A percentile compares a stretch with the other conserved stretches of the same genome.
These are phyloP conservation scores for Triplophysa bombifrons DNA, from an alignment of 2,797 vertebrate genomes.

Conservation along the genomic window DNA sequence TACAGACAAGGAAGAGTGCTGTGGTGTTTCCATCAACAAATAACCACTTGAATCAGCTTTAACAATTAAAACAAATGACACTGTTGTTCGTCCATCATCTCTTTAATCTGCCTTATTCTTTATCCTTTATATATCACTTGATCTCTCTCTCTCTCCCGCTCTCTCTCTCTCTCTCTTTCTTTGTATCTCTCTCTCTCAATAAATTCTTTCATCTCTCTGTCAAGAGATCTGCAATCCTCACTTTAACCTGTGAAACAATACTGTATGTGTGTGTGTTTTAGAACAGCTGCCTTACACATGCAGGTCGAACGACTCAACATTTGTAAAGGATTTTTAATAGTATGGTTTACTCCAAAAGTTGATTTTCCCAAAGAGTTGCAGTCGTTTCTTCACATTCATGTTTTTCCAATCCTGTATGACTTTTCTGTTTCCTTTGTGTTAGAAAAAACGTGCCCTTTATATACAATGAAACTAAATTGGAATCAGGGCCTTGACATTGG, in stretches of 20 bases:
- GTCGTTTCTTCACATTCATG: too few relatives aligned
- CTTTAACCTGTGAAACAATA: constrained; percentile 7
- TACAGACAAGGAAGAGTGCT: constrained; percentile 21
- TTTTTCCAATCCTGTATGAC: too few relatives aligned
- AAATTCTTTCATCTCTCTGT: constrained; percentile 35
- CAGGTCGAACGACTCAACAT: not conserved
- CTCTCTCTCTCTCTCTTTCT: constrained; percentile 12
- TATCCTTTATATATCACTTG: not conserved
- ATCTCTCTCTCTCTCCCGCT: too few relatives aligned
- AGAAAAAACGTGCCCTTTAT: too few relatives aligned
- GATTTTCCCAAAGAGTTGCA: too few relatives aligned
- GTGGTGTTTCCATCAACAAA: constrained; percentile 47
- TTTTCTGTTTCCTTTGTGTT: too few relatives aligned
- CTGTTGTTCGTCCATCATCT: constrained; percentile 20
- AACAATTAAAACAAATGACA: constrained; percentile 27
- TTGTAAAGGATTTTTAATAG: not conserved
- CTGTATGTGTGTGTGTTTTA: constrained; percentile 32
- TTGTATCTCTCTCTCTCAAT: constrained; percentile 15
- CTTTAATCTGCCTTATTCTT: constrained; percentile 30
- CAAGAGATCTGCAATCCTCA: constrained; percentile 36
- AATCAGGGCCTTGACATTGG: too few relatives aligned
- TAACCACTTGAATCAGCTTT: constrained; percentile 51
- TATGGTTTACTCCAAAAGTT: not conserved
- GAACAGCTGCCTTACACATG: constrained; percentile 46
- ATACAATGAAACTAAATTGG: too few relatives aligned